Base-by-base conservation (phyloP, 2,888 invertebrate species). In the Lasioglossum malachurum region DNA sequence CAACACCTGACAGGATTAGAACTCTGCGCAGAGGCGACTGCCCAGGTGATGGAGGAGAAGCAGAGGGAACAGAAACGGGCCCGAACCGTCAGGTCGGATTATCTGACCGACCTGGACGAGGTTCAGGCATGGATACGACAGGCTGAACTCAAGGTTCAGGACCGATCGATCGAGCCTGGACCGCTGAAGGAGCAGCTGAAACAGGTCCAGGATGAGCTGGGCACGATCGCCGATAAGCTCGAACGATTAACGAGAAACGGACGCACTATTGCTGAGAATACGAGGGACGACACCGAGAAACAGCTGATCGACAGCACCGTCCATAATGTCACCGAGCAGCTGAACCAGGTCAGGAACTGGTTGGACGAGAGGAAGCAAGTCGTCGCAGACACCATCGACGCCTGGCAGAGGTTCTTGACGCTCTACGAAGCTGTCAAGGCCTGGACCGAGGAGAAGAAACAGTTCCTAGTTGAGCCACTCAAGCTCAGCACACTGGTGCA, bases 61-160 rank as follows among this genome's bases (percentile, higher is more conserved):
- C 97, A 97, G 93, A 97, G 98, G 94, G 98, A 98, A 95, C 97
- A 98, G 96, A 98, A 98, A 95, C 97, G 98, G 88, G 98, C 98
- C 41, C 97, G 97, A 93, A 98, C 98, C 27, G 96, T 98, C 83
- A 97, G 98, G 82, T 96, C 97, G 77, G 98, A 98, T 91, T 98
- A 98, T 95, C 95, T 97, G 74, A 96, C 96, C 44, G 98, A 98
- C 93, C 97, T 98, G 44, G 98, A 98, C 90, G 97, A 97, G 88
- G 97, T 98, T 41, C 98, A 98, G 94, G 96, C 96, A 82, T 99
- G 99, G 98, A 96, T 98, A 85, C 97, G 97, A 91, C 97, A 97
- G 79, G 98, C 98, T 14, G 98, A 98, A 95, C 96, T 98, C 60
- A 97, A 97, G 92, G 97, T 98, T 53, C 97, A 98, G 93, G 98